Evolutionary conservation across 2,888 invertebrate species (phyloP), one percentile per base, ranked within the genome.

Genomic region (Hirtodrosophila cameraria): DNA sequence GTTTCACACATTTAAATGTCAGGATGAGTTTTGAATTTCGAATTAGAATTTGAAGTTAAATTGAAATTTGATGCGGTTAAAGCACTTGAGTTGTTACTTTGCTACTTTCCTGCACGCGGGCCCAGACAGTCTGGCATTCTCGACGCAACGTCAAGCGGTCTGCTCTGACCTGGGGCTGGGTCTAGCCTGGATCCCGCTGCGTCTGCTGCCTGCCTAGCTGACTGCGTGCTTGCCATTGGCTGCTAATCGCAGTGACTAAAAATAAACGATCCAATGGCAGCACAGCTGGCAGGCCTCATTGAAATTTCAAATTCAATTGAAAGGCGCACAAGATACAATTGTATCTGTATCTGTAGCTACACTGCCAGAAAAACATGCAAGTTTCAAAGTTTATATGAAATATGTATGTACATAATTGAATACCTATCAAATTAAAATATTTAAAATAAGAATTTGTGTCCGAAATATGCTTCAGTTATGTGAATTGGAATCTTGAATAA

Each of bases 221-320:
- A 38, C 36, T 31, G 49, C 48, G n/a, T n/a, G 36, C n/a, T 58
- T 80, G 70, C 85, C 75, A 86, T 86, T 84, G 86, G 86, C 77
- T 86, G 86, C 84, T 81, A 83, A 86, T 83, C 80, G 76, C 65
- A 33, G 38, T 8, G 20, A 30, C 71, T 78, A 78, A 67, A 86
- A 62, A 69, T 83, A 86, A 63, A 66, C 15, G 45, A 48, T 55
- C 86, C 83, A 83, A 83, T 83, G 58, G 77, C 52, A 50, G 73
- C 70, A 48, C 84, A 79, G 82, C 76, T 84, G 84, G 54, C 48
- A 28, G 58, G 45, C 76, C 64, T 84, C 81, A 78, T 54, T 66
- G 62, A 41, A 52, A 53, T 54, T 49, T 36, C 42, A 45, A 61
- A 70, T 70, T 77, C 65, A 55, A 75, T 74, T 77, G 78, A 62